These are phyloP conservation scores for Lucilia sericata DNA, from an alignment of 1,140 invertebrate species.

Conservation along the genomic window DNA sequence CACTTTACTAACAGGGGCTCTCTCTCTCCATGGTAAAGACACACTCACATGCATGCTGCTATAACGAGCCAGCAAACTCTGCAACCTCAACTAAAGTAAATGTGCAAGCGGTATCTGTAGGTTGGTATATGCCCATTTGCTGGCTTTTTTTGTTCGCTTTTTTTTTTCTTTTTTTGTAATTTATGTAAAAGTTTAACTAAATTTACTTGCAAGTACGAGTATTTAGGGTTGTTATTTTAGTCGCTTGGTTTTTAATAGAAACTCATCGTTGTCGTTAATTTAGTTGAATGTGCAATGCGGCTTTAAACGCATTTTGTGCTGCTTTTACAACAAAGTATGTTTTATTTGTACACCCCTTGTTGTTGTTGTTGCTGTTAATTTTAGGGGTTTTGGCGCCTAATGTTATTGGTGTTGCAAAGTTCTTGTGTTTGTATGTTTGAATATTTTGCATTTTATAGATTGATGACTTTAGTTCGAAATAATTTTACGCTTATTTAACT, in stretches of 20 bases:
- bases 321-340: neutral
- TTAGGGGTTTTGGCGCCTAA: conserved; percentile 23
- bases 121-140: neutral
- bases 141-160: neutral
- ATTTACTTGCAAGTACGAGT: neutral
- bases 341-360: neutral
- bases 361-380: neutral
- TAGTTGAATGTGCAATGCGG: neutral
- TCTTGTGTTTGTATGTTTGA: too few relatives aligned
- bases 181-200: conserved; percentile 24
- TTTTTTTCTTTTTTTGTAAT: neutral
- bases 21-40: neutral
- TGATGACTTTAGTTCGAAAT: neutral
- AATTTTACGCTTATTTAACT: conserved; percentile 28
- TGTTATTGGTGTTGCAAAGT: neutral
- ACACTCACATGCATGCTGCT: too few relatives aligned
- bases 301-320: neutral
- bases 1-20: neutral
- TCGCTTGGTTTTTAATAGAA: neutral
- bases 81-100: neutral
- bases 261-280: conserved; percentile 12
- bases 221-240: conserved; percentile 19
- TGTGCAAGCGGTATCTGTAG: neutral
- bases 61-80: neutral
- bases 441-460: neutral